A percentile compares a stretch with the other conserved stretches of the same genome.
Conservation (phyloP, 2,113 vertebrate species). For the Carollia perspicillata region DNA sequence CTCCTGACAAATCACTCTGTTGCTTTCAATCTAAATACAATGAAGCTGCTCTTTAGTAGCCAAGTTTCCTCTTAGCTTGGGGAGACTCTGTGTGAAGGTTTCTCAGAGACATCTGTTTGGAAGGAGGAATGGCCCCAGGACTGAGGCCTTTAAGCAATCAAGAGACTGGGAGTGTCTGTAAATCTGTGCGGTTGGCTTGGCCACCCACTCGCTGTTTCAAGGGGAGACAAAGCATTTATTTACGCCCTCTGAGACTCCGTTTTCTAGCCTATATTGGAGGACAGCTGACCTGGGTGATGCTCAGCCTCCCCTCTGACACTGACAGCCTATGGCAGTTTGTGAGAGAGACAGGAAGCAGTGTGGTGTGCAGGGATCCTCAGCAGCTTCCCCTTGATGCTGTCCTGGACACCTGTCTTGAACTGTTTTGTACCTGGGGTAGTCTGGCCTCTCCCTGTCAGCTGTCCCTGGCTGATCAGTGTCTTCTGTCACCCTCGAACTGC, state of each 20-base stretch:
- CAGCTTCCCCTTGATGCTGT: not conserved
- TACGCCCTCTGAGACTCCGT: not conserved
- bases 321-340: not conserved
- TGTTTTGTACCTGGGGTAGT: not conserved
- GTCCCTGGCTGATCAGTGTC: not conserved
- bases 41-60: not conserved
- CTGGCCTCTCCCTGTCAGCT: not conserved
- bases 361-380: not conserved
- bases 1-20: not conserved
- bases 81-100: not conserved
- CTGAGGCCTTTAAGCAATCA: not conserved
- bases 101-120: not conserved
- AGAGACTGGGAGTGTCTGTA: not conserved
- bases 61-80: not conserved
- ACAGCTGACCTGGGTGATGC: not conserved
- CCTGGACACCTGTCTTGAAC: not conserved
- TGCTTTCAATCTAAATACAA: constrained; percentile 3
- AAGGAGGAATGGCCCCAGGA: not conserved
- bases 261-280: not conserved
- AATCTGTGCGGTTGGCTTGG: not conserved
- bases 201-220: not conserved
- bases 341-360: not conserved
- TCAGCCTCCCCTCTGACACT: not conserved
- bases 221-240: not conserved
- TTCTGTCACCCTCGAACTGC: not conserved